Percentiles rank a stretch among this genome's conserved stretches.
phyloP scores from a whole-genome alignment of 2,888 invertebrate species.

The Pachydiplax longipennis region DNA sequence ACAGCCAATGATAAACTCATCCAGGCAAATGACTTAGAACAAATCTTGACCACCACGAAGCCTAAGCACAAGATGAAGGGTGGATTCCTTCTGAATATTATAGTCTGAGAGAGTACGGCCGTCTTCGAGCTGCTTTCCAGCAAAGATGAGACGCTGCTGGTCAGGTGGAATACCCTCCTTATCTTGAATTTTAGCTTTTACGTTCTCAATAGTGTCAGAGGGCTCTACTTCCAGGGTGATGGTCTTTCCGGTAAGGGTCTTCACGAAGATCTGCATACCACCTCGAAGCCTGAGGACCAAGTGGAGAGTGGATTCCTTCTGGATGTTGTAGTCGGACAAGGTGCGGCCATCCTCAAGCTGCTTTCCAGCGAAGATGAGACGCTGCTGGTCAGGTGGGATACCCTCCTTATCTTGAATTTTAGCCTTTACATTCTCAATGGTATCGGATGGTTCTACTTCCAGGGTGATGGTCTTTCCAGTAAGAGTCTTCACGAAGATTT shows the following conservation, averaged over 20 bases:
- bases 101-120: constrained; percentile 66
- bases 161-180: constrained; percentile 60
- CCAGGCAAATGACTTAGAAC: constrained; percentile 62
- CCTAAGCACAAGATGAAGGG: constrained; percentile 65
- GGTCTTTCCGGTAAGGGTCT: constrained; percentile 68
- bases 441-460: constrained; percentile 60
- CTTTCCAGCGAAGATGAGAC: constrained; percentile 66
- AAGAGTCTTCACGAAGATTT: constrained; percentile 64
- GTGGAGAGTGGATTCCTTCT: constrained; percentile 67
- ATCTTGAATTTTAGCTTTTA: constrained; percentile 62
- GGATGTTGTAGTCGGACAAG: constrained; percentile 66
- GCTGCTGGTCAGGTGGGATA: constrained; percentile 60
- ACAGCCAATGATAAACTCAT: too few species aligned
- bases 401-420: constrained; percentile 62
- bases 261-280: constrained; percentile 72
- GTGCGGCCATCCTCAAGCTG: constrained; percentile 67
- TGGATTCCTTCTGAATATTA: constrained; percentile 68
- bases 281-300: constrained; percentile 67
- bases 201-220: constrained; percentile 64
- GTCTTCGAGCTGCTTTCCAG: constrained; percentile 68
- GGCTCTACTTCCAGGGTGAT: constrained; percentile 67
- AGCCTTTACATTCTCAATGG: constrained; percentile 64
- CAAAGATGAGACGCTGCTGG: constrained; percentile 65
- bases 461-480: constrained; percentile 63
- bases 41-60: constrained; percentile 64